A percentile compares a stretch with the other conserved stretches of the same genome.
phyloP scores from a whole-genome alignment of 2,113 vertebrate genomes.

The Anguilla japonica region DNA sequence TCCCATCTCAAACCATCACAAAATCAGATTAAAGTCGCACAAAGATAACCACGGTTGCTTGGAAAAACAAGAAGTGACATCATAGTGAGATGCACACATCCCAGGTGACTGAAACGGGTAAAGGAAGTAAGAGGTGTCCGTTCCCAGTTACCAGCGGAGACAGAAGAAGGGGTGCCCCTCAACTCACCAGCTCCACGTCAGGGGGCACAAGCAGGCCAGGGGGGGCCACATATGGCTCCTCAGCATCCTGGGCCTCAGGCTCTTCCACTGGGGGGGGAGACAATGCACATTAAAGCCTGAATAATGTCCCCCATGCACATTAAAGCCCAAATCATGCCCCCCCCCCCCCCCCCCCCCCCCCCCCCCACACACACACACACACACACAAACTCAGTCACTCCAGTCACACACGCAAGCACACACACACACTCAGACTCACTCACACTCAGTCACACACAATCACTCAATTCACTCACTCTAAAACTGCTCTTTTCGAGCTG shows the following conservation, averaged over 20 bases:
- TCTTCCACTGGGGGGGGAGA: conserved; percentile 52
- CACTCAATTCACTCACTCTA: too few species aligned
- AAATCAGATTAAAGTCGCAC: not conserved
- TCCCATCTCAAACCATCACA: too few species aligned
- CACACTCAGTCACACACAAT: too few species aligned
- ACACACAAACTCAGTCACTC: not conserved
- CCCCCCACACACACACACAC: not conserved
- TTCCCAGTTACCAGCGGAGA: not conserved
- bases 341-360: not conserved
- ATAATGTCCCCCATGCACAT: too few species aligned
- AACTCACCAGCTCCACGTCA: conserved; percentile 93
- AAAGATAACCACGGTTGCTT: not conserved
- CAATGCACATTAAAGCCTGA: not conserved
- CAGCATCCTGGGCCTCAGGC: conserved; percentile 81
- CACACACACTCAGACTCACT: too few species aligned
- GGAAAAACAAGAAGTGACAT: not conserved
- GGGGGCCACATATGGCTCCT: conserved; percentile 93
- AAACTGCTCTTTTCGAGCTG: too few species aligned
- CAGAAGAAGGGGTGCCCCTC: not conserved
- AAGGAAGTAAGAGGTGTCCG: not conserved
- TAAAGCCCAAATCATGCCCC: too few species aligned
- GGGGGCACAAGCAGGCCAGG: conserved; percentile 83
- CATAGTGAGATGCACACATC: too few species aligned
- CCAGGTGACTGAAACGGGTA: not conserved
- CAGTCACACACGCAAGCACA: too few species aligned